These are phyloP conservation scores for Hypotaenidia okinawae DNA, from an alignment of 2,797 vertebrate species.

Conservation along the genomic window DNA sequence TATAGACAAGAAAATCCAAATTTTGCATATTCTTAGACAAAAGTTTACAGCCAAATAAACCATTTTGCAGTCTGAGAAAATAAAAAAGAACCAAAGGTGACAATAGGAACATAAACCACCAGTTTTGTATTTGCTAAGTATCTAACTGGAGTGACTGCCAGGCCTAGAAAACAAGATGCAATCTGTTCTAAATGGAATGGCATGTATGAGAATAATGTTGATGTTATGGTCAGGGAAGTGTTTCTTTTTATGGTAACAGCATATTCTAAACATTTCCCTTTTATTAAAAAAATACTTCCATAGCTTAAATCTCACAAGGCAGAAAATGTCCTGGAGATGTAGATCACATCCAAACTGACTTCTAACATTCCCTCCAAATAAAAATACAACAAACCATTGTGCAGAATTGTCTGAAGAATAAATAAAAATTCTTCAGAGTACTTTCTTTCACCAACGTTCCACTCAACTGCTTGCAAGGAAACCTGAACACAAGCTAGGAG, in stretches of 20 bases:
- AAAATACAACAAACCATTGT: conserved; percentile 5
- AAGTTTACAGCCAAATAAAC: not conserved
- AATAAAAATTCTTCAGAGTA: conserved; percentile 34
- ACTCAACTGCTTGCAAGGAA: conserved; percentile 24
- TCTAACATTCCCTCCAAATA: conserved; percentile 7
- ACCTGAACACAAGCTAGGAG: conserved; percentile 54
- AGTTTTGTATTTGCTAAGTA: not conserved
- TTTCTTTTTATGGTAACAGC: conserved; percentile 3
- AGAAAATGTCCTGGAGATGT: not conserved
- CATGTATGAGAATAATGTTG: not conserved
- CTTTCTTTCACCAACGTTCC: conserved; percentile 25
- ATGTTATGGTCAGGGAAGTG: not conserved
- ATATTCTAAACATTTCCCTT: conserved; percentile 39
- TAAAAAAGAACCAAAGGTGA: not conserved
- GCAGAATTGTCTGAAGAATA: conserved; percentile 20
- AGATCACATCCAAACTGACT: not conserved
- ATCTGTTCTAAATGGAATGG: conserved; percentile 34
- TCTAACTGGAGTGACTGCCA: not conserved
- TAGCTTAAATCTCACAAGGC: not conserved
- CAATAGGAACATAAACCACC: not conserved
- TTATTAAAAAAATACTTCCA: not conserved
- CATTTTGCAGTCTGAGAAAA: not conserved
- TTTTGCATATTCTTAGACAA: not conserved
- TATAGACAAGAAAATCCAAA: not conserved
- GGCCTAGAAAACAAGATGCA: conserved; percentile 25